phyloP scores from a whole-genome alignment of 2,113 vertebrate genomes.

The Brachypodius melanocephalos region DNA sequence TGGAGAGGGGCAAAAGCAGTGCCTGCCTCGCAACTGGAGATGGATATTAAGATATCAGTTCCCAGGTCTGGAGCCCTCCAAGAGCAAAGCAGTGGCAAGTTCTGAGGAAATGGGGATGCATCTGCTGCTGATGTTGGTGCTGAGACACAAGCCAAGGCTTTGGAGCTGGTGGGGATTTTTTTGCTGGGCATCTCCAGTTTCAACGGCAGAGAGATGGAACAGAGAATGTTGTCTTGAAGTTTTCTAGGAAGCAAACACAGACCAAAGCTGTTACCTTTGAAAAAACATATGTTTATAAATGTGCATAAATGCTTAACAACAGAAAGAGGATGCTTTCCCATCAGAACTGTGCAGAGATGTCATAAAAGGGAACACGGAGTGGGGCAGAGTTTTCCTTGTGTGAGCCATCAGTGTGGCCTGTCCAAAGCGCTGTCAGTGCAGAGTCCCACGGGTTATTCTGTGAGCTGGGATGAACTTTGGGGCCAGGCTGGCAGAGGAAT shows the following conservation, averaged over 20 bases:
- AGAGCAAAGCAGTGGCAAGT: background rate
- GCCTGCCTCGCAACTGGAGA: fast-evolving
- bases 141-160: background rate
- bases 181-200: background rate
- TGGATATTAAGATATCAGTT: background rate
- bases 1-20: background rate
- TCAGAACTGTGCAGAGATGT: background rate
- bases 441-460: background rate
- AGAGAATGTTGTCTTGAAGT: background rate
- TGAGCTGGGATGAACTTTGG: background rate
- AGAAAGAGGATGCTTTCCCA: background rate
- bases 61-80: background rate
- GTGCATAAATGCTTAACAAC: background rate
- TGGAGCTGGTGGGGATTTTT: background rate
- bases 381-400: background rate
- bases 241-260: background rate
- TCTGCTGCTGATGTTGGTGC: background rate
- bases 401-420: background rate
- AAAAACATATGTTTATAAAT: fast-evolving
- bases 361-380: fast-evolving
- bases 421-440: background rate
- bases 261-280: background rate
- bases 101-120: background rate
- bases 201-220: background rate
- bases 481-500: background rate